Evolutionary conservation across 2,797 vertebrate species (phyloP), one percentile per base, ranked within the genome.

Genomic region (Denticeps clupeoides): DNA sequence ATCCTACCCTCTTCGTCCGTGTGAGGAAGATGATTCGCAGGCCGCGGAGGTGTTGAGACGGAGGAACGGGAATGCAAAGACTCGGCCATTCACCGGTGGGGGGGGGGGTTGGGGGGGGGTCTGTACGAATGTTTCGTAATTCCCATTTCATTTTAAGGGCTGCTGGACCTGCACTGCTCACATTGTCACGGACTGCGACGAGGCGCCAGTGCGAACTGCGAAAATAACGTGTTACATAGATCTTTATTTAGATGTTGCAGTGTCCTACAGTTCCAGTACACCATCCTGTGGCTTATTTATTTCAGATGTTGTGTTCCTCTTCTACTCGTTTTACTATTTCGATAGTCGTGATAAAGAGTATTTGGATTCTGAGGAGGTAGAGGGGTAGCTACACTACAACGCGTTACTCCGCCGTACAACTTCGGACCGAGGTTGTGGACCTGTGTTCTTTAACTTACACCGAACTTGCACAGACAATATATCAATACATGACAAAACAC

Each of bases 121-220:
- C 45, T 24, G 38, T 58, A 56, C 56, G 59, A 43, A 41, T 51
- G 59, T 65, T 62, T 48, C 49, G 33, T 48, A 51, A 51, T 38
- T 25, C 23, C 55, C 40, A 55, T 58, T 69, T 58, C 64, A 63
- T 62, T 62, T 71, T 63, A 84, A 84, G 80, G 81, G 81, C 81
- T 82, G 77, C 70, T 74, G 69, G 69, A 69, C 56, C 63, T 65
- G 32, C 49, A 69, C 75, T 84, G 79, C 81, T 83, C 67, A 62
- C 69, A 74, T 47, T 44, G 55, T 40, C 42, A 41, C 31, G 35
- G 23, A 54, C 45, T 21, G 50, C 33, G 11, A 53, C 71, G 71
- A 72, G 58, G 29, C 62, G 65, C 55, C 67, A 72, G 71, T 75
- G 69, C 75, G 74, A 82, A 68, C 47, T 46, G 61, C 64, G 51